Percentiles rank a stretch among this genome's conserved stretches.
These are phyloP conservation scores for Apodemia duryi DNA, from an alignment of 2,888 invertebrate genomes.

Conservation along the genomic window DNA sequence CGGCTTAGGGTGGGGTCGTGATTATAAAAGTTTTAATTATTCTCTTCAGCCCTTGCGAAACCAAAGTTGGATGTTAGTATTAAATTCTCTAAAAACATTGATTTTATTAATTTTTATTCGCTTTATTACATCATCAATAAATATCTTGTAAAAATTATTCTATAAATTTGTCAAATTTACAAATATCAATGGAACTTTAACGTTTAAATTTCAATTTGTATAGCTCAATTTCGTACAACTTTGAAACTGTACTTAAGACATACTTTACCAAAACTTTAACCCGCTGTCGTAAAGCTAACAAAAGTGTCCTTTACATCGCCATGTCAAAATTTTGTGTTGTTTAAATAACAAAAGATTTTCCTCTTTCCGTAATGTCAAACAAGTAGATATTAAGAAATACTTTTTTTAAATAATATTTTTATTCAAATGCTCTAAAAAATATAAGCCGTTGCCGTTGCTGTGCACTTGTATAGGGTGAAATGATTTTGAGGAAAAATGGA, in stretches of 20 bases:
- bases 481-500: too few relatives aligned
- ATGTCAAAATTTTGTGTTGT: not conserved
- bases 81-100: too few relatives aligned
- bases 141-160: not conserved
- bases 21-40: too few relatives aligned
- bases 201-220: constrained; percentile 2
- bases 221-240: not conserved
- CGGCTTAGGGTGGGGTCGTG: too few relatives aligned
- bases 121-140: not conserved
- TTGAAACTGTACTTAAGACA: constrained; percentile 5
- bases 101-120: too few relatives aligned
- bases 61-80: too few relatives aligned
- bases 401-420: too few relatives aligned
- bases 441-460: too few relatives aligned
- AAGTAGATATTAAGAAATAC: too few relatives aligned
- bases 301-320: not conserved
- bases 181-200: not conserved
- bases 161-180: not conserved
- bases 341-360: not conserved
- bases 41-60: too few relatives aligned
- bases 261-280: not conserved
- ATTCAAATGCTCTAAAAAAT: too few relatives aligned
- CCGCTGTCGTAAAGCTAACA: not conserved
- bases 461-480: too few relatives aligned
- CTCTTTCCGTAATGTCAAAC: not conserved